A percentile compares a stretch with the other conserved stretches of the same genome.
Evolutionary conservation across 2,113 vertebrate genomes (phyloP).

Genomic region (Gallinago media): DNA sequence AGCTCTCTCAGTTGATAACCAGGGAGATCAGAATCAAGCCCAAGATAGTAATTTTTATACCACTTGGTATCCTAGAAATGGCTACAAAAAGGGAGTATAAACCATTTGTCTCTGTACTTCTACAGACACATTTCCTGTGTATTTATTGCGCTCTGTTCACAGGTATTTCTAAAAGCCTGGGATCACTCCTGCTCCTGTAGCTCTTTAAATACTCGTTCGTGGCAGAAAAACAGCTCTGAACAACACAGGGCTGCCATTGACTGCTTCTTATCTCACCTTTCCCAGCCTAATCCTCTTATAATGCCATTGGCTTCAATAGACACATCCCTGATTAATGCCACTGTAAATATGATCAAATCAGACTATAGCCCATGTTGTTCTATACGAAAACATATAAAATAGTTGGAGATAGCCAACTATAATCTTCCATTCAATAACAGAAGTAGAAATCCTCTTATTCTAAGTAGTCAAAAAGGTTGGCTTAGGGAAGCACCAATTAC

Average conservation of each 20-base stretch:
- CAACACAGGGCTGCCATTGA: not conserved
- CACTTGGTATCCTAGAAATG: conserved; percentile 4
- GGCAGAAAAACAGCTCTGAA: not conserved
- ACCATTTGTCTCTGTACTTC: not conserved
- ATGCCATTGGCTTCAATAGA: not conserved
- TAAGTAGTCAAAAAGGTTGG: not conserved
- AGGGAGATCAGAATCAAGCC: not conserved
- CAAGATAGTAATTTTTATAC: not conserved
- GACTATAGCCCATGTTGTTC: not conserved
- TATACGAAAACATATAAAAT: not conserved
- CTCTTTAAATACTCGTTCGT: conserved; percentile 13
- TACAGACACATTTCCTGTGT: not conserved
- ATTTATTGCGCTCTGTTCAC: not conserved
- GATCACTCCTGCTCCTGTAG: not conserved
- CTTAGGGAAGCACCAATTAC: not conserved
- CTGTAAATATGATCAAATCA: conserved; percentile 12
- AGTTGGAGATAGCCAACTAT: not conserved
- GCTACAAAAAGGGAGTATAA: not conserved
- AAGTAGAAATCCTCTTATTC: not conserved
- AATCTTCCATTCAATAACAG: not conserved
- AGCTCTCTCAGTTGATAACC: not conserved
- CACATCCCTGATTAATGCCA: conserved; percentile 3
- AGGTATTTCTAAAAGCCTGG: conserved; percentile 6
- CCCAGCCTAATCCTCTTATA: conserved; percentile 28
- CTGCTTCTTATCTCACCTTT: conserved; percentile 46